Evolutionary conservation across 2,113 vertebrate genomes (phyloP).

Genomic region (Malurus alboscapulatus): DNA sequence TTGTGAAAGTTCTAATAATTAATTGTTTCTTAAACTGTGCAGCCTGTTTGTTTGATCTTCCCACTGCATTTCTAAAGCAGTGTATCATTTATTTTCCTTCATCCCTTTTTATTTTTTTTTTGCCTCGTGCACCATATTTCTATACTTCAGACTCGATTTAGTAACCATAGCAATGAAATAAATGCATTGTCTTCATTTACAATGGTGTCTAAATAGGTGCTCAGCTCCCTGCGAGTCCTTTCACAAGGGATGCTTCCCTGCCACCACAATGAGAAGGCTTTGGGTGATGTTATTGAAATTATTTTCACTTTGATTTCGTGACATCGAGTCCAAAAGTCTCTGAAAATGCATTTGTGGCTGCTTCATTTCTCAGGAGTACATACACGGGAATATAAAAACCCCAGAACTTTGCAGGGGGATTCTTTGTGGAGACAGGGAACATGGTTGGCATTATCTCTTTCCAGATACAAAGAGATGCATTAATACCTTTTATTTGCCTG

Average conservation of each 20-base stretch:
- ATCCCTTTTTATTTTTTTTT: background rate
- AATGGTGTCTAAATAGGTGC: conserved; percentile 58
- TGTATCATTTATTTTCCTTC: background rate
- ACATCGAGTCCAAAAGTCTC: background rate
- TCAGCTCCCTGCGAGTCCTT: conserved; percentile 23
- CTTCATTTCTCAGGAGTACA: background rate
- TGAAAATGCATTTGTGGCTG: background rate
- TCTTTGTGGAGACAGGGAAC: background rate
- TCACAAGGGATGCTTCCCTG: conserved; percentile 20
- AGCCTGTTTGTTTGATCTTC: conserved; percentile 10
- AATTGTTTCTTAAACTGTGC: conserved; percentile 48
- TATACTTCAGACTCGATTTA: conserved; percentile 25
- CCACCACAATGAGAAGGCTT: background rate
- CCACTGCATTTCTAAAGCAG: background rate
- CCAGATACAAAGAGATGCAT: background rate
- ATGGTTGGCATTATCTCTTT: background rate
- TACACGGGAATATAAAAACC: background rate
- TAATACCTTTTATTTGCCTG: conserved; percentile 27
- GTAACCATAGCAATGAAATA: conserved; percentile 68
- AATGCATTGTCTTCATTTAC: conserved; percentile 58
- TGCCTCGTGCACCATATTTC: background rate
- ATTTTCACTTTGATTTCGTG: conserved; percentile 39
- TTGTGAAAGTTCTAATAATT: conserved; percentile 30
- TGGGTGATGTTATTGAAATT: background rate
- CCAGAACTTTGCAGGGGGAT: background rate